Evolutionary conservation across 2,113 vertebrate species (phyloP).

Genomic region (Campylorhamphus procurvoides): DNA sequence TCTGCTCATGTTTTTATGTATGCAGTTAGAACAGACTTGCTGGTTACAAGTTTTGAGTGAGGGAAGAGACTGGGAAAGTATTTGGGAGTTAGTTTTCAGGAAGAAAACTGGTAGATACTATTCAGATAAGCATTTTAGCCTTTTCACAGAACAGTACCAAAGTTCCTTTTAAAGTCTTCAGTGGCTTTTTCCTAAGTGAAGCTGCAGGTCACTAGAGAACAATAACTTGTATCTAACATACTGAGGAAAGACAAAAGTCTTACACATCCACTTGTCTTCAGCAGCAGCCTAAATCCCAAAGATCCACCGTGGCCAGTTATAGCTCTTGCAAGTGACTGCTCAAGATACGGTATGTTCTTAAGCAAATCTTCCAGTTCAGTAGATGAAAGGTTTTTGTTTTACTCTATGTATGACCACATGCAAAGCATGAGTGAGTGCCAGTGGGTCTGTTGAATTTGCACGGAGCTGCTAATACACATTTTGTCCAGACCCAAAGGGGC

Average conservation of each 20-base stretch:
- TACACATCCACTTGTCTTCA: neutral
- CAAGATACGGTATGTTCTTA: slow-evolving; percentile 69
- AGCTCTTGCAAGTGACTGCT: slow-evolving; percentile 58
- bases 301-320: slow-evolving; percentile 62
- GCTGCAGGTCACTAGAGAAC: neutral
- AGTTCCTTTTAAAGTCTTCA: neutral
- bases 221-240: neutral
- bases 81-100: neutral
- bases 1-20: neutral
- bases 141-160: neutral
- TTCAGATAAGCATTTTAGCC: neutral
- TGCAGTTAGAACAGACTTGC: neutral
- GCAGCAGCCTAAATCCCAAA: slow-evolving; percentile 59
- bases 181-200: neutral
- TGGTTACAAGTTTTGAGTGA: neutral
- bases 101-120: neutral
- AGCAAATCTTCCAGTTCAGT: neutral
- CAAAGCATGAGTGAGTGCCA: neutral
- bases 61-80: neutral
- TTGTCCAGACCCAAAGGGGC: neutral
- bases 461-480: accelerated
- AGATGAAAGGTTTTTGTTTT: neutral
- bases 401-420: neutral
- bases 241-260: neutral
- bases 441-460: neutral